Evolutionary conservation across 2,888 invertebrate genomes (phyloP).

Genomic region (Hypomecis atomaria): DNA sequence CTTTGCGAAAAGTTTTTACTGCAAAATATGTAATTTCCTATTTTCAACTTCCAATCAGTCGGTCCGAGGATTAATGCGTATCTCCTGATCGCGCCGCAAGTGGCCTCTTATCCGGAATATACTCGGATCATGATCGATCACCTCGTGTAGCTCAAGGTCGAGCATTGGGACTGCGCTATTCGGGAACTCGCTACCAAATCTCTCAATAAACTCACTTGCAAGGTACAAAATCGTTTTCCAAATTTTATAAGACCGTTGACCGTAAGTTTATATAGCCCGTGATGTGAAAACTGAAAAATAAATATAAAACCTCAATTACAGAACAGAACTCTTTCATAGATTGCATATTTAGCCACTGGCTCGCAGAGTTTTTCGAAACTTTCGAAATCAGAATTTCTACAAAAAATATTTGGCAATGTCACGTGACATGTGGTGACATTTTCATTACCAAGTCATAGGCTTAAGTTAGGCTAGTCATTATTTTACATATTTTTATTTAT

Average conservation of each 20-base stretch:
- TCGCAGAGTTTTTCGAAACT: conserved; percentile 23
- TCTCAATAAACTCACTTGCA: conserved; percentile 84
- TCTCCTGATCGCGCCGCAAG: conserved; percentile 83
- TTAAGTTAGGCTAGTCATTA: conserved; percentile 47
- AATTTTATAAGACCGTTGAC: too few species aligned
- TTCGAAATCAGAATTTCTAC: conserved; percentile 21
- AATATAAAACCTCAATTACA: background rate
- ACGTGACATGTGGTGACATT: conserved; percentile 29
- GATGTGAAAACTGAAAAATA: too few species aligned
- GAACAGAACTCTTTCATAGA: background rate
- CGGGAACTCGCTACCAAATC: conserved; percentile 93
- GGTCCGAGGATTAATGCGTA: conserved; percentile 94
- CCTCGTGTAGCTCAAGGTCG: conserved; percentile 82
- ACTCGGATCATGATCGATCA: conserved; percentile 90
- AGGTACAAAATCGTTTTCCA: conserved; percentile 62
- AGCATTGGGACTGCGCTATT: conserved; percentile 96
- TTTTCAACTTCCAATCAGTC: conserved; percentile 97
- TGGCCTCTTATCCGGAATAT: conserved; percentile 90
- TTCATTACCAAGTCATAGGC: conserved; percentile 38
- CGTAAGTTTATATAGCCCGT: too few species aligned
- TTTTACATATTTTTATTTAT: conserved; percentile 45
- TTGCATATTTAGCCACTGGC: background rate
- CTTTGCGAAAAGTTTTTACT: too few species aligned
- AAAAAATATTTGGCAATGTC: conserved; percentile 4
- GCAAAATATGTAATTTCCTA: too few species aligned